Conservation (phyloP, 2,797 vertebrate species). For the Lates japonicus region DNA sequence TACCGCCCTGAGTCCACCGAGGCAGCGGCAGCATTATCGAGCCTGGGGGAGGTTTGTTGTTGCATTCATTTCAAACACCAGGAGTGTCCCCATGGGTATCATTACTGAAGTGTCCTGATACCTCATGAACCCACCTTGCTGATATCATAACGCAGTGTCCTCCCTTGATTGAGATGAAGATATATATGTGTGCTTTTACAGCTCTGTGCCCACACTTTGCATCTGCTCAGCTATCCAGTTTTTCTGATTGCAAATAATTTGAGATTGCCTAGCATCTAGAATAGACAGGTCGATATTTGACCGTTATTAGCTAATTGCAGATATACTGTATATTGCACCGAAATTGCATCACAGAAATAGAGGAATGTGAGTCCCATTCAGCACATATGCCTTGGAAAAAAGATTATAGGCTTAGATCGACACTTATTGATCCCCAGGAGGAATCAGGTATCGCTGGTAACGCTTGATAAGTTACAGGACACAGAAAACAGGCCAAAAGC, state of each 20-base stretch:
- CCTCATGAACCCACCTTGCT: conserved; percentile 18
- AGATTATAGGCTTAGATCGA: background rate
- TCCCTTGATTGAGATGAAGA: background rate
- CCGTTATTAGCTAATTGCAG: background rate
- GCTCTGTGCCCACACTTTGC: background rate
- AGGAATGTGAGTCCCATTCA: background rate
- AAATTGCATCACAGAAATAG: background rate
- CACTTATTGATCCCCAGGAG: background rate
- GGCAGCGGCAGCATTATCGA: conserved; percentile 49
- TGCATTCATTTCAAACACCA: conserved; percentile 50
- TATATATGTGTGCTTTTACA: background rate
- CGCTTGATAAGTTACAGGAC: background rate
- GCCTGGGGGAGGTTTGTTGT: conserved; percentile 41
- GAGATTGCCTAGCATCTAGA: background rate
- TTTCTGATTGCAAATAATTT: background rate
- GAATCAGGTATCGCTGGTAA: background rate
- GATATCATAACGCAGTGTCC: conserved; percentile 24
- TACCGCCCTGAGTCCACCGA: conserved; percentile 49
- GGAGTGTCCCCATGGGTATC: conserved; percentile 45
- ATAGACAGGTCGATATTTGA: background rate
- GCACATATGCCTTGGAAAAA: background rate
- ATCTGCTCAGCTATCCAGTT: background rate
- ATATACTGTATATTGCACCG: background rate
- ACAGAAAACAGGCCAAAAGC: background rate
- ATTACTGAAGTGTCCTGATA: conserved; percentile 45